phyloP scores from a whole-genome alignment of 35 echinoderm and acorn worm species.

The Apostichopus parvimensis region DNA sequence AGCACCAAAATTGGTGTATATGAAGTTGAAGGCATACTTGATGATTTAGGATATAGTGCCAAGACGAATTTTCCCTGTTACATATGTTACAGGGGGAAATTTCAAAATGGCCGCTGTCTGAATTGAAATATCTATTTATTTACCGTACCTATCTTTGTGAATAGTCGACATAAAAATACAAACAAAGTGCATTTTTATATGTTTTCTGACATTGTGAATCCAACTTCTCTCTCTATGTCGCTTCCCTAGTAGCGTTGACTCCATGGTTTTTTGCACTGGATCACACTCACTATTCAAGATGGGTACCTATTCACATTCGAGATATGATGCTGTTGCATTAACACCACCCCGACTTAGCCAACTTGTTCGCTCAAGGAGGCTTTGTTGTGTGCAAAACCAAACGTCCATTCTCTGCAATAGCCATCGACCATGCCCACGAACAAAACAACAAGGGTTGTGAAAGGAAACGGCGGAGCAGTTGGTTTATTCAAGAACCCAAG shows the following conservation, averaged over 20 bases:
- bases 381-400: slow-evolving; percentile 51
- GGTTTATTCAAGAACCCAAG: slow-evolving; percentile 60
- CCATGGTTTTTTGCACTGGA: slow-evolving; percentile 71
- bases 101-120: too few species aligned
- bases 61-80: too few species aligned
- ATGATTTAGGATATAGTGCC: too few species aligned
- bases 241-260: slow-evolving; percentile 20
- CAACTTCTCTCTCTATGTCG: slow-evolving; percentile 47
- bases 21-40: too few species aligned
- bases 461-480: slow-evolving; percentile 67
- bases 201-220: too few species aligned
- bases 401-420: slow-evolving; percentile 51
- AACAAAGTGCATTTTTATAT: too few species aligned
- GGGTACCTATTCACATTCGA: slow-evolving; percentile 14
- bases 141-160: too few species aligned
- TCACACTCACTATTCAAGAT: slow-evolving; percentile 62
- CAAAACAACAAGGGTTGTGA: slow-evolving; percentile 63
- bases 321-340: background rate
- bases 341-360: background rate
- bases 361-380: slow-evolving; percentile 13
- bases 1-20: too few species aligned
- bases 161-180: too few species aligned
- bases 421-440: slow-evolving; percentile 73
- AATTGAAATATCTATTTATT: too few species aligned
- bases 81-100: too few species aligned